A percentile compares a stretch with the other conserved stretches of the same genome.
These are phyloP conservation scores for Parazoanthus darwini DNA, from an alignment of 92 coral and sea anemone species.

Conservation along the genomic window DNA sequence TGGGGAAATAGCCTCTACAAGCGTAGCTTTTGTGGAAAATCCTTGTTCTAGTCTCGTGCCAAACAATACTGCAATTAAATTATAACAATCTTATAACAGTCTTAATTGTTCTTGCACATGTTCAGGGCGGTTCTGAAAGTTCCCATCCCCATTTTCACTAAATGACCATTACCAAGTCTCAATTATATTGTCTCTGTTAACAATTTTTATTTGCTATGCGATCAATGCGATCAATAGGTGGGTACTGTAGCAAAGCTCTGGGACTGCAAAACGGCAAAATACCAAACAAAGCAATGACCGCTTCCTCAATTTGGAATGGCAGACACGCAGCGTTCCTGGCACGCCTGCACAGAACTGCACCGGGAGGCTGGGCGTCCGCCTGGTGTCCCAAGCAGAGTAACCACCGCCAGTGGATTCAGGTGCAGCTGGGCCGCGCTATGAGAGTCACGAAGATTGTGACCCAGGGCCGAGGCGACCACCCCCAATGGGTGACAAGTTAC, in stretches of 20 bases:
- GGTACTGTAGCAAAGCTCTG: conserved; percentile 32
- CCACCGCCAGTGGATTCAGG: conserved; percentile 43
- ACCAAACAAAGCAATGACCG: conserved; percentile 39
- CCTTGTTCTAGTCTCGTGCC: no score
- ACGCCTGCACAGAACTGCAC: conserved; percentile 23
- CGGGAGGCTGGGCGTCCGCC: conserved; percentile 30
- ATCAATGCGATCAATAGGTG: background rate
- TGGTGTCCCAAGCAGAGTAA: conserved; percentile 29
- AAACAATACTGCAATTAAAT: no score
- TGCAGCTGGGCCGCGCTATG: conserved; percentile 23
- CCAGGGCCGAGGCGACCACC: conserved; percentile 23
- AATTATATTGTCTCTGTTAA: background rate
- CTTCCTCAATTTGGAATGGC: conserved; percentile 9
- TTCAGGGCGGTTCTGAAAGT: no score
- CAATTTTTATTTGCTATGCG: background rate
- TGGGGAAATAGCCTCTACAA: no score
- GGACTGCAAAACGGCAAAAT: conserved; percentile 29
- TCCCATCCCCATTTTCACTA: no score
- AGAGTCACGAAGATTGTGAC: conserved; percentile 32
- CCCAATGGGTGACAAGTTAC: conserved; percentile 37
- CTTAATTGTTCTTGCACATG: no score
- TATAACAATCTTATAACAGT: no score
- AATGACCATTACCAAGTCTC: no score
- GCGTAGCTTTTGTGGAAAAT: no score
- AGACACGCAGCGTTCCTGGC: conserved; percentile 30